Evolutionary conservation across 2,797 vertebrate species (phyloP).

Genomic region (Salarias fasciatus): DNA sequence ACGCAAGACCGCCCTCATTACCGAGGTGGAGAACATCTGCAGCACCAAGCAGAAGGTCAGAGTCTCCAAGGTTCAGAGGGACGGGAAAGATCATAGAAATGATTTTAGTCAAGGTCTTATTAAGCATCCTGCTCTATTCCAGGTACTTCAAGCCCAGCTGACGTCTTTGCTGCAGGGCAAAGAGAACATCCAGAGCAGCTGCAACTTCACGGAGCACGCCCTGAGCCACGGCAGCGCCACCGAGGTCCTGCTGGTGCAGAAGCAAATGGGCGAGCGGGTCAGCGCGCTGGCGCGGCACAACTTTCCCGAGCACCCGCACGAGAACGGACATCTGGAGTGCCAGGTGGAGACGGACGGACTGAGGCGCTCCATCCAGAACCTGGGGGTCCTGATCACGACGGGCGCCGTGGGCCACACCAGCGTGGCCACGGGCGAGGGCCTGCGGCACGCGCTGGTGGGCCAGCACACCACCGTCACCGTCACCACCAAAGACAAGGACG

Average conservation of each 20-base stretch:
- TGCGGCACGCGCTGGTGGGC: slow-evolving; percentile 90
- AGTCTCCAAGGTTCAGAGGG: not conserved
- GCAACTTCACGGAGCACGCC: slow-evolving; percentile 94
- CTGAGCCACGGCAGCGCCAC: slow-evolving; percentile 85
- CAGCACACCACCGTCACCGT: slow-evolving; percentile 90
- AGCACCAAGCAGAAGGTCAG: slow-evolving; percentile 80
- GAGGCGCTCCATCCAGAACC: slow-evolving; percentile 92
- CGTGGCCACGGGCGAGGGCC: slow-evolving; percentile 92
- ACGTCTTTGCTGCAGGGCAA: slow-evolving; percentile 89
- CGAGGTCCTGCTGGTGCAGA: slow-evolving; percentile 91
- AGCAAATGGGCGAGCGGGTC: slow-evolving; percentile 96
- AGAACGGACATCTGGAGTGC: slow-evolving; percentile 92
- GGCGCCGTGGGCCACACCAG: slow-evolving; percentile 90
- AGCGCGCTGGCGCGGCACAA: slow-evolving; percentile 86
- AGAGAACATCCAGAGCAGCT: slow-evolving; percentile 95
- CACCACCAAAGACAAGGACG: slow-evolving; percentile 96
- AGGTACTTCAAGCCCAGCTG: slow-evolving; percentile 92
- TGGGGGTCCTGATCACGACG: slow-evolving; percentile 92
- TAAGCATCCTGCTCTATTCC: slow-evolving; percentile 13
- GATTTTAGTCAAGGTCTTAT: not conserved
- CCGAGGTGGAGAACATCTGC: slow-evolving; percentile 90
- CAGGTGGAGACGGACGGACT: slow-evolving; percentile 91
- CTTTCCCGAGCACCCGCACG: slow-evolving; percentile 90
- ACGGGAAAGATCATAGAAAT: too few species aligned
- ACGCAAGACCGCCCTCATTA: slow-evolving; percentile 89